phyloP scores from a whole-genome alignment of 2,113 vertebrate genomes.

The Suricata suricatta region DNA sequence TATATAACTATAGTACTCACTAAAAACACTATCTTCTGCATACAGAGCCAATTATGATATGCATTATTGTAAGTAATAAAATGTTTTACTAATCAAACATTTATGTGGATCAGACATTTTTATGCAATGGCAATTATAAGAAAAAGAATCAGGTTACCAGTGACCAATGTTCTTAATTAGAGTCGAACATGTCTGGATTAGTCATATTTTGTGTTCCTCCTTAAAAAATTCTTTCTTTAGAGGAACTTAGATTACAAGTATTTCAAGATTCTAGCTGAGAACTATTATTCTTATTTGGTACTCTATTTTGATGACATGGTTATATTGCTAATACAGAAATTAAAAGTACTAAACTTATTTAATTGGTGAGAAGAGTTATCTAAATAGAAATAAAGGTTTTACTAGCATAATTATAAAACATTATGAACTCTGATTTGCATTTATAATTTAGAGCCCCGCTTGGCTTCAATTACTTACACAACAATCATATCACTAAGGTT shows the following conservation, averaged over 20 bases:
- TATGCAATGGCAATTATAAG: slow-evolving; percentile 62
- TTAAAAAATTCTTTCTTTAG: slow-evolving; percentile 43
- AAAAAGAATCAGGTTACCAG: slow-evolving; percentile 71
- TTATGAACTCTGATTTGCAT: not conserved
- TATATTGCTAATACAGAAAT: not conserved
- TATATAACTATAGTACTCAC: slow-evolving; percentile 46
- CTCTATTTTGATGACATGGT: not conserved
- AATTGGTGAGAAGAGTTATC: not conserved
- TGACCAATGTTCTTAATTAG: slow-evolving; percentile 73
- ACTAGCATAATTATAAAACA: not conserved
- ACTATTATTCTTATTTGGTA: not conserved
- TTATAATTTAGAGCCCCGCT: slow-evolving; percentile 34
- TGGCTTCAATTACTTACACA: not conserved
- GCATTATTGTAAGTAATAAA: slow-evolving; percentile 73
- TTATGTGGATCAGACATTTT: slow-evolving; percentile 74
- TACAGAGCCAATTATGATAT: slow-evolving; percentile 68
- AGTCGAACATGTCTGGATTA: slow-evolving; percentile 44
- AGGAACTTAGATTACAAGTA: slow-evolving; percentile 46
- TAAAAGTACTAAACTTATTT: slow-evolving; percentile 13
- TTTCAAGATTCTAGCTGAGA: slow-evolving; percentile 29
- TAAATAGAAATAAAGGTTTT: not conserved
- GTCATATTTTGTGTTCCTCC: slow-evolving; percentile 51
- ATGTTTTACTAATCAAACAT: slow-evolving; percentile 77
- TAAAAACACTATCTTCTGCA: slow-evolving; percentile 56
- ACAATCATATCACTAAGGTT: not conserved